Percentiles rank a stretch among this genome's conserved stretches.
Evolutionary conservation across 1,140 invertebrate species (phyloP).

Genomic region (Lutraria rhynchaena): DNA sequence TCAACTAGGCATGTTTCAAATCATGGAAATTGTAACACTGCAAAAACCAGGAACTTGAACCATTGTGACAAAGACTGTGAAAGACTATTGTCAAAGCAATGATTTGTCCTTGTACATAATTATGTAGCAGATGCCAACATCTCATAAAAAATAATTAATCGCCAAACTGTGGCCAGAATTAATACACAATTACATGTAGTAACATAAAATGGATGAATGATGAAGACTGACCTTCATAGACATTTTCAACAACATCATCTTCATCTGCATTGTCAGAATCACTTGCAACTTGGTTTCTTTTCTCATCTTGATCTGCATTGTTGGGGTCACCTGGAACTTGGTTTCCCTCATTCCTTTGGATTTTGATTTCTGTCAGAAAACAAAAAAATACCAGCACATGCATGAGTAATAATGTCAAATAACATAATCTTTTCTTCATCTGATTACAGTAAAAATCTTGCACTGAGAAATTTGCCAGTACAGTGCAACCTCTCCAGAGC

Average conservation of each 20-base stretch:
- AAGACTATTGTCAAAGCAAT: not conserved
- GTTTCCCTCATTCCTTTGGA: no score
- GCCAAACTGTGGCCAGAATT: not conserved
- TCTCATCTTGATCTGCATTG: not conserved
- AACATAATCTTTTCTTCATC: no score
- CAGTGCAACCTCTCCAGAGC: no score
- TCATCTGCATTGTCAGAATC: not conserved
- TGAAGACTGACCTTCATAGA: not conserved
- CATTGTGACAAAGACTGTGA: not conserved
- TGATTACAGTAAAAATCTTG: no score
- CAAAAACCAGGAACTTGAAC: not conserved
- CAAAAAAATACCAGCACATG: not conserved
- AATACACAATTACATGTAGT: not conserved
- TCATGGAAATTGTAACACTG: no score
- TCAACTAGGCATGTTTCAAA: no score
- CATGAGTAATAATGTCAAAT: no score
- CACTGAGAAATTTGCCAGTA: no score
- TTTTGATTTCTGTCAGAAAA: conserved; percentile 1
- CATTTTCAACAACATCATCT: not conserved
- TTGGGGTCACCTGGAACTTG: no score
- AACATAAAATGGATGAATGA: not conserved
- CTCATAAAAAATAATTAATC: not conserved
- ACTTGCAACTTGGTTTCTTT: no score
- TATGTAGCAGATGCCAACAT: not conserved
- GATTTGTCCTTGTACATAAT: no score